Base-by-base conservation (phyloP, 2,797 vertebrate genomes). In the Todus mexicanus region DNA sequence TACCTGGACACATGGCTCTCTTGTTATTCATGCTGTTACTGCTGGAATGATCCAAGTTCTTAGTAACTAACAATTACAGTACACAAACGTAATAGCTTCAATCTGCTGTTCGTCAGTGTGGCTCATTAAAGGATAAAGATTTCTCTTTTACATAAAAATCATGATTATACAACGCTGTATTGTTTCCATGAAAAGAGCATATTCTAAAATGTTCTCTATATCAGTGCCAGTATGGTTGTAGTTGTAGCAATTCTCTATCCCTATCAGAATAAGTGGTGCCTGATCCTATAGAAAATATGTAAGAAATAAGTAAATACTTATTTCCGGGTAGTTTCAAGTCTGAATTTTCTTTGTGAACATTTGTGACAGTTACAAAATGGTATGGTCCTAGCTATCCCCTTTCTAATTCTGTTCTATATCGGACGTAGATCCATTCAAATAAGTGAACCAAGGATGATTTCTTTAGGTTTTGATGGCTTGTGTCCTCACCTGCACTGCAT, bases 71-170 rank as follows among this genome's bases (percentile, higher is more conserved):
- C 51, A 69, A 53, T 89, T 89, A 81, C 43, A 66, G 45, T 38
- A 47, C 15, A 42, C 75, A 81, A 53, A 45, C 51, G 27, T 72
- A 75, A 73, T 29, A 42, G 31, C 59, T 85, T 95, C 75, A 85
- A 66, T 64, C 75, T 89, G 82, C 68, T 15, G 2, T 87, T 91
- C 0, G 0, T 56, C 25, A 69, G 7, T 33, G 10, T 74, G 63
- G 37, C 73, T 93, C 51, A 43, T 85, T 93, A 76, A 86, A 89
- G 48, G 72, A 87, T 93, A 92, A 87, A 81, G 63, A 64, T 73
- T 92, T 84, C 27, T 89, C 57, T 89, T 93, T 85, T 59, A 43
- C 51, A 40, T 76, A n/a, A 76, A 87, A 72, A 5, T 13, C 19
- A 15, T 47, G 79, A 47, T 77, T 92, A 17, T 47, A 43, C 31